These are phyloP conservation scores for Polyommatus icarus DNA, from an alignment of 2,888 invertebrate species.

Conservation along the genomic window DNA sequence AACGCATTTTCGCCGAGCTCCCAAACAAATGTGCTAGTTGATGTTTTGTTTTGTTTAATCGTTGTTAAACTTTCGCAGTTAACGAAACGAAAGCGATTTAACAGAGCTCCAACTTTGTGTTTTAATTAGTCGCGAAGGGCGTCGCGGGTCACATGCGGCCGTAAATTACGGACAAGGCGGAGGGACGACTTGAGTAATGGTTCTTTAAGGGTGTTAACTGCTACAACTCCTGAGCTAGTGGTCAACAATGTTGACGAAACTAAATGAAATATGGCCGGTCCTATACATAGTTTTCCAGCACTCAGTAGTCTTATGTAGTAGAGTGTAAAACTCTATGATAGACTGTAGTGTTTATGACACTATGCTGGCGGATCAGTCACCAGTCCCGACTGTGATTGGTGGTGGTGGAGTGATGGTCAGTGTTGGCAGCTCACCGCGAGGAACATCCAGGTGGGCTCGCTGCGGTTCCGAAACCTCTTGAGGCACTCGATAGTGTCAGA, in stretches of 20 bases:
- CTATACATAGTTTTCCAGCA: not conserved
- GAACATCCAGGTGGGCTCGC: constrained; percentile 95
- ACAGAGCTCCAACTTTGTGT: not conserved
- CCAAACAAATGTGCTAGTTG: not conserved
- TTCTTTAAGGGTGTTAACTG: not conserved
- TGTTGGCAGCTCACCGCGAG: constrained; percentile 82
- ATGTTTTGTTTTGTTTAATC: constrained; percentile 26
- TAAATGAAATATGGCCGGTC: not conserved
- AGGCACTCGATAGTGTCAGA: constrained; percentile 87
- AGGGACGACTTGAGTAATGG: not conserved
- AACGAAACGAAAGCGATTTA: constrained; percentile 23
- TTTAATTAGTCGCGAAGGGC: constrained; percentile 3
- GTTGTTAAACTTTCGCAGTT: constrained; percentile 27
- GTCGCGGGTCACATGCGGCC: not conserved
- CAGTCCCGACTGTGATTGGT: not conserved
- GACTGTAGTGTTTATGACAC: too few species aligned
- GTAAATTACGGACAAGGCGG: not conserved
- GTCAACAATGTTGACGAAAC: not conserved
- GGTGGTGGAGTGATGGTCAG: not conserved
- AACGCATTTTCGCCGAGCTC: not conserved
- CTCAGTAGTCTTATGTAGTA: not conserved
- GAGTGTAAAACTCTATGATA: not conserved
- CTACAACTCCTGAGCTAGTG: not conserved
- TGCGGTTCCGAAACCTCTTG: constrained; percentile 88
- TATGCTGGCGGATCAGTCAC: too few species aligned